Conservation (phyloP, 2,797 vertebrate genomes). For the Syngnathus acus region DNA sequence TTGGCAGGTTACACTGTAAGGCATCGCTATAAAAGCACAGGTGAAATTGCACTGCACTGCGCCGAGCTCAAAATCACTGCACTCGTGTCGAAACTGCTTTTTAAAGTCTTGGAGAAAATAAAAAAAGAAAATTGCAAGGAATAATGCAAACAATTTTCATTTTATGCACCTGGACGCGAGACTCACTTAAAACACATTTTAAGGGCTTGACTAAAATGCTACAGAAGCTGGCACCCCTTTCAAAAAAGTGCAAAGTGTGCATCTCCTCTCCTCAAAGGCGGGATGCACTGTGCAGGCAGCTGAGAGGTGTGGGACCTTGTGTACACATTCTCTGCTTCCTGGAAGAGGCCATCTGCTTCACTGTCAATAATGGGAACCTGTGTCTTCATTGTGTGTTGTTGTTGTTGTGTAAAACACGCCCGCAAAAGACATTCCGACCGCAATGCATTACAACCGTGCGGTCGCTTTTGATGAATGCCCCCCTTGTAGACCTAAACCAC, state of each 20-base stretch:
- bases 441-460: not conserved
- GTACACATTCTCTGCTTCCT: constrained; percentile 8
- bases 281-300: not conserved
- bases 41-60: not conserved
- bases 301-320: constrained; percentile 4
- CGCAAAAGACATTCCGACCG: not conserved
- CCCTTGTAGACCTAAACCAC: not conserved
- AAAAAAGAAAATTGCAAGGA: too few relatives aligned
- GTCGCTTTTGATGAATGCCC: not conserved
- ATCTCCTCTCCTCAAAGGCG: not conserved
- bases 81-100: not conserved
- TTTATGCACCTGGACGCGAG: not conserved
- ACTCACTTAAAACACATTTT: not conserved
- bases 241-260: not conserved
- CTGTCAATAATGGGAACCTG: constrained; percentile 31
- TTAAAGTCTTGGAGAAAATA: too few relatives aligned
- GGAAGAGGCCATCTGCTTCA: constrained; percentile 41
- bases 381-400: constrained; percentile 12
- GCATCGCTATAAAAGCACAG: not conserved
- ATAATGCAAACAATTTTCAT: not conserved
- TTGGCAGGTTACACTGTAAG: not conserved
- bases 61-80: not conserved
- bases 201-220: not conserved
- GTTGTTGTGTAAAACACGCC: not conserved
- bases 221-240: not conserved